Base-by-base conservation (phyloP, 2,113 vertebrate genomes). In the Peucedramus taeniatus region DNA sequence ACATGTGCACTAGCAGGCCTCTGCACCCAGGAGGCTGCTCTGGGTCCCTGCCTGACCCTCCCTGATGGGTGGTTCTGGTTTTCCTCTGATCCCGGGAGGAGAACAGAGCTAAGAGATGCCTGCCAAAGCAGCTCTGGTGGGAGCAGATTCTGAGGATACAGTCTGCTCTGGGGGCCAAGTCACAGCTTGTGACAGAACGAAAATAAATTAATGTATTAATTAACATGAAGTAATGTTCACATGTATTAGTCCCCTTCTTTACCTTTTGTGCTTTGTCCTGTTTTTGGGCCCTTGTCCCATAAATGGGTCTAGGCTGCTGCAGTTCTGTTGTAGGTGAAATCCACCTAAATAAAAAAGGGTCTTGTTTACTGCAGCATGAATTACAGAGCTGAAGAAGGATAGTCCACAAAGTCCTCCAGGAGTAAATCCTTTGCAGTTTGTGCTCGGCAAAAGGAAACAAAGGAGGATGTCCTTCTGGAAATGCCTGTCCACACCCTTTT, bases 151-250 rank as follows among this genome's bases (percentile, higher is more conserved):
- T 77, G 81, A 87, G 81, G 83, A 85, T 69, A 53, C 40, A 20
- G n/a, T 33, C 78, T 95, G 89, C 93, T 95, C 89, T 83, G 42
- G 70, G 70, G 88, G 72, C 61, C 92, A 84, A 68, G 76, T 64
- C 74, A 61, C 14, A 61, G 87, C 90, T 92, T 74, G 39, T 9
- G 51, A 80, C 87, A 85, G 69, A 94, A 92, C 47, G 69, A 91
- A 97, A 98, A 98, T 98, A 98, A 98, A 98, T 98, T 97, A 98
- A 97, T 97, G 97, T 96, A 68, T 56, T 68, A 66, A 80, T 66
- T 80, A 98, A 98, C 97, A 37, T 66, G 45, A 98, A 98, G 97
- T 97, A 97, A 97, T 96, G 97, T 96, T 97, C 91, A 94, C 27
- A 9, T 94, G 96, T 94, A 83, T 87, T 87, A 74, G 80, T 75